Evolutionary conservation across 2,888 invertebrate species (phyloP), one percentile per base, ranked within the genome.

Genomic region (Pterostichus niger): DNA sequence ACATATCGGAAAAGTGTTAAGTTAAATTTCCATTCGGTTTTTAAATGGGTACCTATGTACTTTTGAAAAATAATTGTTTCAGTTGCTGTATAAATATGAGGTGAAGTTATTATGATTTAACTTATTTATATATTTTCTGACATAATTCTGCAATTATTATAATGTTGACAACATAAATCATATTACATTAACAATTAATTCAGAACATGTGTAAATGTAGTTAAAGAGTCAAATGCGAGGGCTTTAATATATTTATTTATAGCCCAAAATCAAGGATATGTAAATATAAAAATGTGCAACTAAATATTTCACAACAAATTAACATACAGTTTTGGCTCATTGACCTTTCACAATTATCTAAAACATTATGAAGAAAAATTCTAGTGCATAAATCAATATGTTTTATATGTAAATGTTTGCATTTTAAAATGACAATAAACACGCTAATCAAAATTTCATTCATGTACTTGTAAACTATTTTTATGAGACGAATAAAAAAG

Each of bases 271-370:
- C 64, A 64, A 64, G 64, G 64, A n/a, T 6, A 33, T 64, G 7
- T n/a, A 40, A 35, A 35, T 35, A 35, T 35, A 35, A 64, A 64
- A 64, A 64, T 64, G 24, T 59, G 35, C 33, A 64, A 11, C 33
- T 64, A 64, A 33, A 33, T 35, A 13, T 31, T 64, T 64, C 31
- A 35, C 49, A 49, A 49, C 10, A 13, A 56, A 64, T 64, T 64
- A 64, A 6, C 64, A 64, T 64, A 64, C 11, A 33, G 4, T 35
- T 61, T 61, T 61, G 61, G 61, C 61, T 10, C 31, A 31, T 35
- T 61, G 61, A 61, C 61, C 61, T 61, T 61, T 61, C 35, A 61
- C 56, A 64, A 64, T 64, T 40, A 64, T 64, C 64, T 33, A 33
- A 64, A 64, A 64, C 35, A 35, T 64, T 64, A 24, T 6, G 1